These are phyloP conservation scores for Diachasmimorpha longicaudata DNA, from an alignment of 1,140 invertebrate genomes.

Conservation along the genomic window DNA sequence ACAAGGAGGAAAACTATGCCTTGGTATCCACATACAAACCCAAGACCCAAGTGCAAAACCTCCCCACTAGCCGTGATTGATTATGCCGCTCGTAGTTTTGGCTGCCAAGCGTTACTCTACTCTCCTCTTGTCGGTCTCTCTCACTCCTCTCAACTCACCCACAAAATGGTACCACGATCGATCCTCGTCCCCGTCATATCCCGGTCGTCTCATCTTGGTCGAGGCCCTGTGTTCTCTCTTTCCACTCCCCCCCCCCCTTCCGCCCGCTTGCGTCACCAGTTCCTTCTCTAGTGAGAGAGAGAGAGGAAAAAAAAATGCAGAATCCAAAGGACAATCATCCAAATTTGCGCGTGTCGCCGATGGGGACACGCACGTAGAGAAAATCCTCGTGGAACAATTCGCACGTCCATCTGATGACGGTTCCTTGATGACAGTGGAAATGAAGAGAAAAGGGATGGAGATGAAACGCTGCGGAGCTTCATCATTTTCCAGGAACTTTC, in stretches of 20 bases:
- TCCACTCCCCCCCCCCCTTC: too few species aligned
- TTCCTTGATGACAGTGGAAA: not conserved
- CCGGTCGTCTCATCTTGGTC: conserved; percentile 2
- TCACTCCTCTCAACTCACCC: conserved; percentile 18
- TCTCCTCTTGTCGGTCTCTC: not conserved
- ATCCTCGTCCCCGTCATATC: conserved; percentile 31
- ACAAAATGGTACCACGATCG: conserved; percentile 39
- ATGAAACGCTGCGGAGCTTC: not conserved
- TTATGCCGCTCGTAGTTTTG: conserved; percentile 58
- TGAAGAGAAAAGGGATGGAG: not conserved
- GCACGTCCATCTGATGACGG: conserved; percentile 13
- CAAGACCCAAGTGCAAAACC: not conserved
- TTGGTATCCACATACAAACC: not conserved
- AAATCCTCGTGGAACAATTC: conserved; percentile 6
- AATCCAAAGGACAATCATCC: not conserved
- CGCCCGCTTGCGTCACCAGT: too few species aligned
- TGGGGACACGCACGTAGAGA: conserved; percentile 1
- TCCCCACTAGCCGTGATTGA: conserved; percentile 53
- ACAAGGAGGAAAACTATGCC: conserved; percentile 6
- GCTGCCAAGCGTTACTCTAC: conserved; percentile 30
- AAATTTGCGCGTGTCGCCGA: not conserved
- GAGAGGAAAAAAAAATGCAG: not conserved
- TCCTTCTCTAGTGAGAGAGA: not conserved
- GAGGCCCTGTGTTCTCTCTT: not conserved
- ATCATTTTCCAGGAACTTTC: too few species aligned